Evolutionary conservation across 2,113 vertebrate species (phyloP).

Genomic region (Mirza zaza): DNA sequence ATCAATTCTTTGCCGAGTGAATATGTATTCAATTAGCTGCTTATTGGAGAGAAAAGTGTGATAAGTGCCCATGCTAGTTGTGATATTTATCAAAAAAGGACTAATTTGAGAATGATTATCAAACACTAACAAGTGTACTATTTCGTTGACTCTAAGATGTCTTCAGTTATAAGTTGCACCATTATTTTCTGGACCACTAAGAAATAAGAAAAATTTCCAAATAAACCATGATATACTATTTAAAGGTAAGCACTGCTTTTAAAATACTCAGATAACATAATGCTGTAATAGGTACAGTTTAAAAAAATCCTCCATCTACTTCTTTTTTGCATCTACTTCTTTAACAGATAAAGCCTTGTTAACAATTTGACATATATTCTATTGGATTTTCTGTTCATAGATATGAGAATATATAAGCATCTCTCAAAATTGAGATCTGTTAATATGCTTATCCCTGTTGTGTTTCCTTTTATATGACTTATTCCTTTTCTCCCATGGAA

Average conservation of each 20-base stretch:
- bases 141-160: neutral
- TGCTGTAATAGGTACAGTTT: neutral
- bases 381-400: neutral
- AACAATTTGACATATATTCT: neutral
- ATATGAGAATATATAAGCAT: neutral
- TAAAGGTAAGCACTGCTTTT: neutral
- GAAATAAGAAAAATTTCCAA: neutral
- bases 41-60: neutral
- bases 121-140: neutral
- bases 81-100: neutral
- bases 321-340: neutral
- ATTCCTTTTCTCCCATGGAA: neutral
- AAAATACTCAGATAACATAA: neutral
- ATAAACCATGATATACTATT: fast-evolving
- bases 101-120: neutral
- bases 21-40: neutral
- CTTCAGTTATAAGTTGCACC: neutral
- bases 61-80: neutral
- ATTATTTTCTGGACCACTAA: neutral
- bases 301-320: neutral
- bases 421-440: neutral
- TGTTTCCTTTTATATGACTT: neutral
- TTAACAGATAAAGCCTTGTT: neutral
- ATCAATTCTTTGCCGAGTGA: neutral
- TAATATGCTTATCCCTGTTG: neutral